Base-by-base conservation (phyloP, 2,113 vertebrate species). In the Brienomyrus longianalis region DNA sequence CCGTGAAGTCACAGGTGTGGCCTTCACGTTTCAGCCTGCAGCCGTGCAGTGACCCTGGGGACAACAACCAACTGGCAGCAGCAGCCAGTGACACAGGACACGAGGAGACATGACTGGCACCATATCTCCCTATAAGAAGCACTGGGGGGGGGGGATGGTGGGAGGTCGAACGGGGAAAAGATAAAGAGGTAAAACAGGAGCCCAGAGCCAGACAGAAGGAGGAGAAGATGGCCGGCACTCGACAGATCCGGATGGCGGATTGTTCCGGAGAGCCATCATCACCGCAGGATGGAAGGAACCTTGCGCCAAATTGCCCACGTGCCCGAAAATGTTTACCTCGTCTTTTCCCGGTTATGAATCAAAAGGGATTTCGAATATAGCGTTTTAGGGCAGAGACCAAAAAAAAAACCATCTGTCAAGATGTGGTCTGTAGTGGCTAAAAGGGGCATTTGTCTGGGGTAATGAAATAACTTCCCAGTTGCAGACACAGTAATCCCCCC, bases 391-490 rank as follows among this genome's bases (percentile, higher is more conserved):
- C 48, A 62, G 39, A 23, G 56, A 39, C 47, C 6, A 51, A 52
- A 13, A 15, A 35, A 83, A 17, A 56, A 50, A 48, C 27, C 59
- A 88, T 88, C 66, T 27, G 59, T 88, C 59, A 88, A 15, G 66
- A 88, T 74, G 31, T 88, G 15, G 88, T 21, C 66, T 88, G 23
- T 50, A 74, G 88, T 50, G 47, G 45, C 62, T 88, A 88, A 88
- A 88, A 88, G 85, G 48, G 62, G 47, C 59, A 74, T 88, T 88
- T 88, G 88, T 88, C 88, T 74, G n/a, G 62, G n/a, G 59, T 88
- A 88, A 88, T 52, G 88, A 88, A 88, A 88, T 88, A 88, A 77
- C 66, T 77, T 88, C 13, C 47, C 39, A n/a, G 50, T 50, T n/a
- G 31, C 50, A 21, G 74, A 89, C 17, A 17, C 88, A 39, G 10